Percentiles rank a stretch among this genome's conserved stretches.
Evolutionary conservation across 2,888 invertebrate species (phyloP).

Genomic region (Busseola fusca): DNA sequence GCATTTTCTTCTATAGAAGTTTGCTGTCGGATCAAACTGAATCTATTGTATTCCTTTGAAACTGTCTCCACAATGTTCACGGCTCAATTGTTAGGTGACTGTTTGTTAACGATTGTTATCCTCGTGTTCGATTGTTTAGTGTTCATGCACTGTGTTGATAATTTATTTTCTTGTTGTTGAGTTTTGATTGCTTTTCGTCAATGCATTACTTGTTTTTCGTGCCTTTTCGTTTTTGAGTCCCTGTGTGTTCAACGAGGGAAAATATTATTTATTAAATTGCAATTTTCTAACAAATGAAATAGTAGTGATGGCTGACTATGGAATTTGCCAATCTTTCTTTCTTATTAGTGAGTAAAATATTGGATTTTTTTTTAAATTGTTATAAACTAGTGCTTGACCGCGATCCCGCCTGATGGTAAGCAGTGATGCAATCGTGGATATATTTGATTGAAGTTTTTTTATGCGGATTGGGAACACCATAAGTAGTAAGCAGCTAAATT

Average conservation of each 20-base stretch:
- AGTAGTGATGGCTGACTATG: no score
- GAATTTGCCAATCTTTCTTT: no score
- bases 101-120: slow-evolving; percentile 24
- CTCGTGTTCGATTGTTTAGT: slow-evolving; percentile 11
- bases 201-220: neutral
- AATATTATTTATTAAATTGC: neutral
- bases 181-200: neutral
- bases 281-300: no score
- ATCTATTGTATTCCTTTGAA: slow-evolving; percentile 21
- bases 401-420: no score
- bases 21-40: neutral
- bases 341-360: no score
- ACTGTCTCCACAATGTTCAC: slow-evolving; percentile 12
- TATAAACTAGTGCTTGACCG: no score
- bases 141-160: slow-evolving; percentile 2
- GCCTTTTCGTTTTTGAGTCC: neutral
- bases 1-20: neutral
- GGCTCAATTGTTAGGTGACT: slow-evolving; percentile 10
- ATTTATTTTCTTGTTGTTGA: neutral
- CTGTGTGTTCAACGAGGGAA: neutral
- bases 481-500: no score
- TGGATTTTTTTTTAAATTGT: no score
- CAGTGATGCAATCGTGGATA: no score
- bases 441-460: no score
- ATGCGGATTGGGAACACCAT: no score